These are phyloP conservation scores for Ectropis grisescens DNA, from an alignment of 1,140 invertebrate species.

Conservation along the genomic window DNA sequence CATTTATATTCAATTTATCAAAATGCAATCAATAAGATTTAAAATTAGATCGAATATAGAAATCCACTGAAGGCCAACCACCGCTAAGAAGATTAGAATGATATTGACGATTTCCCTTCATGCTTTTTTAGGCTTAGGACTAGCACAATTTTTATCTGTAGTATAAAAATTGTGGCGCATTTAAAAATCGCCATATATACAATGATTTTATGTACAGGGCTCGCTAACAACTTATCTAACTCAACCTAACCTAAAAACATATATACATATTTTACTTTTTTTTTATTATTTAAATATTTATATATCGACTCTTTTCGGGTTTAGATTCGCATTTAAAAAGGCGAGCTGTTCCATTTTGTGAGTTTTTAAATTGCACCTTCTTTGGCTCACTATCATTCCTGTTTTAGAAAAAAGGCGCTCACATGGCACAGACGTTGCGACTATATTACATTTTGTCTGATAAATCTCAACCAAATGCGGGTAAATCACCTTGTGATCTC, in stretches of 20 bases:
- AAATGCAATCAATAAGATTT: too few species aligned
- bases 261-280: background rate
- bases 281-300: background rate
- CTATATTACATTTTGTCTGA: constrained; percentile 8
- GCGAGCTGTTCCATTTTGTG: constrained; percentile 8
- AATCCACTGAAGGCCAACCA: too few species aligned
- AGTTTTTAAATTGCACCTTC: constrained; percentile 8
- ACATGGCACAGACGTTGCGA: constrained; percentile 12
- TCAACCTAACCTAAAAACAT: background rate
- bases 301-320: background rate
- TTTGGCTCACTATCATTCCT: constrained; percentile 6
- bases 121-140: constrained; percentile 5
- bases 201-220: constrained; percentile 1
- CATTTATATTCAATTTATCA: too few species aligned
- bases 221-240: too few species aligned
- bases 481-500: constrained; percentile 13
- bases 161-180: constrained; percentile 6
- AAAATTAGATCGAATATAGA: too few species aligned
- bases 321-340: constrained; percentile 11
- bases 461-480: constrained; percentile 9
- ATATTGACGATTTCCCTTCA: constrained; percentile 5
- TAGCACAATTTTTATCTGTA: constrained; percentile 5
- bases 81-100: too few species aligned
- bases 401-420: constrained; percentile 12
- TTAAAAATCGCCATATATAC: constrained; percentile 8